Evolutionary conservation across 2,797 vertebrate genomes (phyloP), one percentile per base, ranked within the genome.

Genomic region (Smutsia temminckii): DNA sequence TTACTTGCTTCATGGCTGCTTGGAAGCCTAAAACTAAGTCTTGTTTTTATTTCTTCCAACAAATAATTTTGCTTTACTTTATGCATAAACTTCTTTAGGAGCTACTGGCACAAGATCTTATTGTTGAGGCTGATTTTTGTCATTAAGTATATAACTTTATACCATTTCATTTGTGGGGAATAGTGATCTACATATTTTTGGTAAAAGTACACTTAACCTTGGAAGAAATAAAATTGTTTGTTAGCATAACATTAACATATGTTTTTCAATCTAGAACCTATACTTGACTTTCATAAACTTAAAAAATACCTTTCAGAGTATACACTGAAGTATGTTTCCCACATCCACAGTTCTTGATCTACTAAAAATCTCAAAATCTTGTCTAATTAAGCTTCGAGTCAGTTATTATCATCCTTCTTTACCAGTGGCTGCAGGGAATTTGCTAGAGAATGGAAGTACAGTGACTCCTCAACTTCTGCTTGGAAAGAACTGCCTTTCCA

Each of bases 1-100:
- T 85, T 72, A n/a, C 71, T 95, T 96, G 77, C 59, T 91, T 94
- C 14, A 32, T 29, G 16, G 81, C 57, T 91, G 2, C 16, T 72
- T 55, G 2, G 61, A 87, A 53, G 2, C 49, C 87, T 91, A 55
- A 81, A 89, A 84, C 42, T 93, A 16, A 93, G n/a, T 63, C 61
- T 37, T 79, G 20, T 12, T 81, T 85, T 59, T 85, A 37, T 89
- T 51, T 77, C 59, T 93, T 88, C 32, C 32, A 68, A 21, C 29
- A 85, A 87, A 32, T 84, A 61, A 49, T 79, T 98, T 49, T 85
- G 77, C 57, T 75, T 84, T 29, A 21, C 8, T 5, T 85, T 93
- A 29, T 79, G 18, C 0, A 71, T 63, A 40, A 69, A 53, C 14
- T 69, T 78, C 46, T 0, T 0, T 18, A 49, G 12, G 18, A 74